Percentiles rank a stretch among this genome's conserved stretches.
Conservation (phyloP, 2,888 invertebrate genomes). For the Octonoba sinensis region DNA sequence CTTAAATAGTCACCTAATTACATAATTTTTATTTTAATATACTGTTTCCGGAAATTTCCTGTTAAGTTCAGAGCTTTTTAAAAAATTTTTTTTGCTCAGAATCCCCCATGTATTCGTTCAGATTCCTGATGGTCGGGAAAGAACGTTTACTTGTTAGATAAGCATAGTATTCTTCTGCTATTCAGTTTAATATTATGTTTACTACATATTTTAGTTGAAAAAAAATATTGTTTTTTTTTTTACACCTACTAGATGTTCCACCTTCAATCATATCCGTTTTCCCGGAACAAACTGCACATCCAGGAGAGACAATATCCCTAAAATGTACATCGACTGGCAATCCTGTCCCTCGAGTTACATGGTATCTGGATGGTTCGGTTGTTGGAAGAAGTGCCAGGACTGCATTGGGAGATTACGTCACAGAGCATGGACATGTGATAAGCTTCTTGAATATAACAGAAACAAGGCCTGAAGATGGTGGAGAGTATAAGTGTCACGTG, state of each 20-base stretch:
- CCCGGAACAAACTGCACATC: constrained; percentile 32
- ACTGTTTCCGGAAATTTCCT: no score
- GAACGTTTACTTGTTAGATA: no score
- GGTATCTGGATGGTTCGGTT: constrained; percentile 61
- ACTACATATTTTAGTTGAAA: no score
- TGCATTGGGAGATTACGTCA: constrained; percentile 67
- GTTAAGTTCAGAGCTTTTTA: no score
- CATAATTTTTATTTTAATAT: no score
- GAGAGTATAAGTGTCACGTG: constrained; percentile 70
- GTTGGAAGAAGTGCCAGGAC: constrained; percentile 18
- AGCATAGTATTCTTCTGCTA: no score
- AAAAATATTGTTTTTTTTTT: not conserved
- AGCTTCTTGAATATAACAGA: constrained; percentile 70
- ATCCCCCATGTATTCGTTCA: no score
- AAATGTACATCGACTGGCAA: constrained; percentile 67
- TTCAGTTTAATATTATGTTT: no score
- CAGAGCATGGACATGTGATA: constrained; percentile 69
- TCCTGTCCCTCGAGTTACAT: constrained; percentile 67
- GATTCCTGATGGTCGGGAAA: no score
- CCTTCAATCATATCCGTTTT: constrained; percentile 68
- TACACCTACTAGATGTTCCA: constrained; percentile 69
- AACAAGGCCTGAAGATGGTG: constrained; percentile 69
- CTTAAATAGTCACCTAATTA: no score
- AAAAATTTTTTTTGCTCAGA: no score
- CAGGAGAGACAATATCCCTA: constrained; percentile 27